Evolutionary conservation across 1,140 invertebrate genomes (phyloP), one percentile per base, ranked within the genome.

Genomic region (Dendrolimus punctatus): DNA sequence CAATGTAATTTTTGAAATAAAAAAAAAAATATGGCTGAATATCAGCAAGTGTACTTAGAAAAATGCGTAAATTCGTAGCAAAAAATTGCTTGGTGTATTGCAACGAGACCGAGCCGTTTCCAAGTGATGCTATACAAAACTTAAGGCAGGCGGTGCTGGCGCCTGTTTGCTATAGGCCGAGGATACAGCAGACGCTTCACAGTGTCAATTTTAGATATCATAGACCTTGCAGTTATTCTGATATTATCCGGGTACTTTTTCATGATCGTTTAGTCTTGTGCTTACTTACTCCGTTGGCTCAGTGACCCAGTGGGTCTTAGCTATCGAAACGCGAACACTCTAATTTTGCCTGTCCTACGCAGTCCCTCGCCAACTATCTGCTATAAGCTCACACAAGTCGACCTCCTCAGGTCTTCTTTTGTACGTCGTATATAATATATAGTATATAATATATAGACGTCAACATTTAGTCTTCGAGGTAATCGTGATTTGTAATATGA

Each of bases 161-260:
- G 36, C 77, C 74, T 7, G 56, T 63, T 23, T n/a, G 63, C 9
- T 79, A 71, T 43, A 73, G 57, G 48, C 73, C 68, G 39, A 71
- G 68, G 38, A 84, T 85, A 40, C 69, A 67, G 46, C 57, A 81
- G 62, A 68, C 80, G 4, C 65, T 86, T 52, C 64, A 76, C 49
- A 66, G 55, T 46, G 57, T 71, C 36, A 72, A 84, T 64, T 86
- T 86, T 39, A 68, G 66, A 53, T 86, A 68, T 54, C 82, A 85
- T 49, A 70, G 80, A 48, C 65, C 66, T 59, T 76, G 72, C 55
- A 85, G 80, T 47, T 74, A 61, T 43, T 66, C 64, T 0, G 71
- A 72, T 62, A 57, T 85, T 49, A 62, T 80, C 37, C 45, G 51
- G 43, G 45, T 45, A 53, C 9, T 9, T 39, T 39, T 6, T 46